Base-by-base conservation (phyloP, 2,797 vertebrate genomes). In the Lepus oiostolus region DNA sequence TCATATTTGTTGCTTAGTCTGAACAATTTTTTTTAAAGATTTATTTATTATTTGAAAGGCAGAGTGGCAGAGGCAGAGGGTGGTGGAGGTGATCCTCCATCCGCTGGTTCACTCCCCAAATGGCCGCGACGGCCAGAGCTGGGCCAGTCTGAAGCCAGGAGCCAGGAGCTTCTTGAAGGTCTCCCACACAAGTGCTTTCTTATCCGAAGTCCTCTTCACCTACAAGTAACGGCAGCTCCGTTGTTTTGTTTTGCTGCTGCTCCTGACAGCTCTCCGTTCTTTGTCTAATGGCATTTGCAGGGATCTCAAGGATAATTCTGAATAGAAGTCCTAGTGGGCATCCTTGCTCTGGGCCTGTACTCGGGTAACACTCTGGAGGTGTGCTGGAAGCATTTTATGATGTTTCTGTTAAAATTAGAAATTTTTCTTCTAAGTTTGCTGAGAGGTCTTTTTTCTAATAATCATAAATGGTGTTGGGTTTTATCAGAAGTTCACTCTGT, bases 381-480 rank as follows among this genome's bases (percentile, higher is more conserved):
- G 60, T 50, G n/a, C 32, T 81, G 19, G 72, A 85, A 63, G 50
- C 42, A 54, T 63, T 47, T 90, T 79, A 32, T 42, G 32, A 4
- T 58, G 22, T 47, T 89, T 88, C 85, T 80, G 74, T 32, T 58
- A 75, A 85, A 67, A 50, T 72, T 65, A 79, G 67, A 67, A 80
- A 91, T 52, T 80, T 85, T 35, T 70, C 1, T 22, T 52, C 38
- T 74, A 19, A 62, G 68, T 75, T 86, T 86, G 12, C 60, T 50
- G 8, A 35, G 54, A 14, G 4, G 42, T 47, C 7, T 47, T 47
- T 75, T 75, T 74, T 75, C 75, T 42, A 32, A 50, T 63, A 71
- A 72, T 72, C 52, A 60, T 85, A 85, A 65, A 26, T 35, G 6
- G 35, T 68, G 67, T 75, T 81, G 9, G 67, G 47, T 75, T 86